Evolutionary conservation across 2,888 invertebrate species (phyloP), one percentile per base, ranked within the genome.

Genomic region (Germaria angustata): DNA sequence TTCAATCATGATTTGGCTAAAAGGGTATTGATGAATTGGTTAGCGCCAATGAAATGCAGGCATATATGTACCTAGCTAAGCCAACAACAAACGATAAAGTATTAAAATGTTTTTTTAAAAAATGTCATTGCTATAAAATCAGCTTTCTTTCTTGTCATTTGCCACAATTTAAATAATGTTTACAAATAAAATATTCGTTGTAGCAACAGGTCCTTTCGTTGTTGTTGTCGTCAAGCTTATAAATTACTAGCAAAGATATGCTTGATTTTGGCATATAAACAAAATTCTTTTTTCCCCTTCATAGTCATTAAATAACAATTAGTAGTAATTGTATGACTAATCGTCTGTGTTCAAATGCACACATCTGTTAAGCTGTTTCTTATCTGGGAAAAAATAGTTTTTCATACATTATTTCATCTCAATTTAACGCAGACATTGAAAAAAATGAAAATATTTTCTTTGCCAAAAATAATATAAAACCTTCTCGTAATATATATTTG

Each of bases 231-330:
- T 63, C 61, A 73, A 44, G 63, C 41, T 34, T 39, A 9, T 22
- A 20, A 53, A 20, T 22, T 53, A 24, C 32, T n/a, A 11, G n/a
- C 36, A 41, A 51, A 71, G 22, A 49, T 22, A 34, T 46, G 7
- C 20, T n/a, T 39, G 24, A 34, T 63, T 73, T 28, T 44, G 61
- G 41, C 20, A 41, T n/a, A 34, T 5, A 17, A 44, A 46, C 17
- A 11, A 11, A 22, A 0, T 9, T 44, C 51, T 71, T 78, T 49
- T 39, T 7, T 53, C 20, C 0, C 34, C 22, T 3, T 59, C 24
- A 6, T 59, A 55, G 15, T 34, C 81, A 78, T 77, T 77, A 73
- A 80, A 80, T 75, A 75, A 76, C 75, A 80, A 80, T 80, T 80
- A 75, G 51, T 36, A 36, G 15, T 41, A 69, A 53, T 80, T 53